Evolutionary conservation across 2,797 vertebrate species (phyloP).

Genomic region (Paratrypauchen microcephalus): DNA sequence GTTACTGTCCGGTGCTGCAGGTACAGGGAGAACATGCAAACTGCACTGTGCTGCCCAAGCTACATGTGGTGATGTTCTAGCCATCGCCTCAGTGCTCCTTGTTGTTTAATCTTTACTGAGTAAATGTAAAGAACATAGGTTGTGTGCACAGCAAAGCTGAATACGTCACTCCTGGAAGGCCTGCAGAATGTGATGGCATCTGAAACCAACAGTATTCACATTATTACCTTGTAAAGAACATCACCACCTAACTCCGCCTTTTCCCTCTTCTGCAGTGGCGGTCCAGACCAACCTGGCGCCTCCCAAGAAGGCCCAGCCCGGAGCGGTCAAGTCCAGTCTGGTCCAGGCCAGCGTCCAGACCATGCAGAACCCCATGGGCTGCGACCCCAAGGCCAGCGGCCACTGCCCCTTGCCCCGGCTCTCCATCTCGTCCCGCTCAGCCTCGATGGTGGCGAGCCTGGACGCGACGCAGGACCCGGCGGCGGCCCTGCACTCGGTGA

Average conservation of each 20-base stretch:
- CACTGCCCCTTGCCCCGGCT: conserved; percentile 82
- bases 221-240: not conserved
- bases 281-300: conserved; percentile 80
- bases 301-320: conserved; percentile 79
- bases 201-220: too few species aligned
- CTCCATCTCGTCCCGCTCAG: conserved; percentile 86
- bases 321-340: conserved; percentile 72
- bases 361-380: conserved; percentile 83
- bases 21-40: too few species aligned
- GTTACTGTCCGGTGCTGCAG: too few species aligned
- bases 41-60: too few species aligned
- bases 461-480: conserved; percentile 78
- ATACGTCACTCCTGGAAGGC: too few species aligned
- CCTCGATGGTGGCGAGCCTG: conserved; percentile 89
- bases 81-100: too few species aligned
- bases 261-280: conserved; percentile 65
- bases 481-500: conserved; percentile 86
- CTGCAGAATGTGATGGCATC: too few species aligned
- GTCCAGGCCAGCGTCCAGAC: conserved; percentile 78
- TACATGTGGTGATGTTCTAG: too few species aligned
- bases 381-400: conserved; percentile 81
- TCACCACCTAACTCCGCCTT: not conserved
- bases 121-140: too few species aligned
- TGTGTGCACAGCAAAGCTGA: too few species aligned
- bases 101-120: too few species aligned